Evolutionary conservation across 2,888 invertebrate species (phyloP).

Genomic region (Tridacna gigas): DNA sequence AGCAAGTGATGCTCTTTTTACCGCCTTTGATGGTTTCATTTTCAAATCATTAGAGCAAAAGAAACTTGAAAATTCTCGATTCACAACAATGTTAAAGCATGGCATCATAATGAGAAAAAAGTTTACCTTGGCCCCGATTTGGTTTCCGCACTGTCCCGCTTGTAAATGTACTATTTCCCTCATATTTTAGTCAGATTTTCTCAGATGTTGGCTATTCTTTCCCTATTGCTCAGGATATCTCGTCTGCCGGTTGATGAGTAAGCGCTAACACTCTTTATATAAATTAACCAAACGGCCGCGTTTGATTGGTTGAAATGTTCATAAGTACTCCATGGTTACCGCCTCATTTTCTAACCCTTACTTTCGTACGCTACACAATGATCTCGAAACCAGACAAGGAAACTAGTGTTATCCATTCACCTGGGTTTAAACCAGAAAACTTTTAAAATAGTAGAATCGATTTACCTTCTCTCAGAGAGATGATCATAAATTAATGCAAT

Average conservation of each 20-base stretch:
- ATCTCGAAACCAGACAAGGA: no score
- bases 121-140: slow-evolving; percentile 20
- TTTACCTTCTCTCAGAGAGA: background rate
- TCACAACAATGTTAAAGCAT: background rate
- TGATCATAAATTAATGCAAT: background rate
- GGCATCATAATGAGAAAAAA: background rate
- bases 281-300: slow-evolving; percentile 13
- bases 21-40: background rate
- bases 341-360: background rate
- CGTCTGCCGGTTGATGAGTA: slow-evolving; percentile 19
- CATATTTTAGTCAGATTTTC: slow-evolving; percentile 19
- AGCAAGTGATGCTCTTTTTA: background rate
- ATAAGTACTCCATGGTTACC: slow-evolving; percentile 12
- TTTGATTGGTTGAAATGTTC: slow-evolving; percentile 17
- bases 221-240: background rate
- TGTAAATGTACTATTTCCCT: slow-evolving; percentile 29
- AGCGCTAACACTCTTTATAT: slow-evolving; percentile 12
- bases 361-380: no score
- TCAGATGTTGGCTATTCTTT: background rate
- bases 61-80: background rate
- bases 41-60: background rate
- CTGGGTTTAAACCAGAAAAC: no score
- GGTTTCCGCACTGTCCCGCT: slow-evolving; percentile 20
- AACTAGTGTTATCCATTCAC: background rate
- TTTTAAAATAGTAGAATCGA: background rate